phyloP scores from a whole-genome alignment of 1,140 invertebrate genomes.

The Hirudo medicinalis region DNA sequence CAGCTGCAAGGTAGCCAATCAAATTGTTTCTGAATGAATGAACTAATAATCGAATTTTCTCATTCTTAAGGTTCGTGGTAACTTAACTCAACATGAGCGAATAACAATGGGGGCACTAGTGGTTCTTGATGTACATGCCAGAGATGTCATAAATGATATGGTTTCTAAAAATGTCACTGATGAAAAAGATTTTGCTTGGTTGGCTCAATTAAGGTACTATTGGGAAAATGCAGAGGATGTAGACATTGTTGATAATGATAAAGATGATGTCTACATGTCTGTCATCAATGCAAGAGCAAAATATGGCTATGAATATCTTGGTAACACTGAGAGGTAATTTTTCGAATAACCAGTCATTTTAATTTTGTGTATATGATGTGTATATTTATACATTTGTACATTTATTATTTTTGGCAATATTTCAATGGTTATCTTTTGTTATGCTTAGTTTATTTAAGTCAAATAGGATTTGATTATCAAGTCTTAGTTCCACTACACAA shows the following conservation, averaged over 20 bases:
- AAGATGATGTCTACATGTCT: conserved; percentile 33
- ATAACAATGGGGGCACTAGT: conserved; percentile 41
- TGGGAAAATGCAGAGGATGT: conserved; percentile 39
- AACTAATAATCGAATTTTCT: too few relatives aligned
- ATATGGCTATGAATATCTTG: conserved; percentile 42
- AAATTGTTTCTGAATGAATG: too few relatives aligned
- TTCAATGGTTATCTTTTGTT: too few relatives aligned
- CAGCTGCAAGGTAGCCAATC: too few relatives aligned
- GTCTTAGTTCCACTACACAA: too few relatives aligned
- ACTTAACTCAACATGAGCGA: conserved; percentile 38
- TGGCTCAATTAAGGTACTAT: conserved; percentile 41
- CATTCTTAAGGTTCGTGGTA: conserved; percentile 29
- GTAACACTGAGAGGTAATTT: conserved; percentile 29
- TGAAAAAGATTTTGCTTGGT: conserved; percentile 41
- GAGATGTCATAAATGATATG: conserved; percentile 31
- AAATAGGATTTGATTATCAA: too few relatives aligned
- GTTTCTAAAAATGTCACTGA: conserved; percentile 33
- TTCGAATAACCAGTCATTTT: neutral
- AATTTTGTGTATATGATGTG: neutral
- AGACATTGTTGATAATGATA: conserved; percentile 35
- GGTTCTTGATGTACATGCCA: conserved; percentile 41
- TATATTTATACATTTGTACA: too few relatives aligned
- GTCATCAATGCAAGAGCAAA: conserved; percentile 38
- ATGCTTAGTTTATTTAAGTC: too few relatives aligned
- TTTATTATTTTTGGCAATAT: too few relatives aligned